Evolutionary conservation across 2,113 vertebrate genomes (phyloP).

Genomic region (Crotalus horridus): DNA sequence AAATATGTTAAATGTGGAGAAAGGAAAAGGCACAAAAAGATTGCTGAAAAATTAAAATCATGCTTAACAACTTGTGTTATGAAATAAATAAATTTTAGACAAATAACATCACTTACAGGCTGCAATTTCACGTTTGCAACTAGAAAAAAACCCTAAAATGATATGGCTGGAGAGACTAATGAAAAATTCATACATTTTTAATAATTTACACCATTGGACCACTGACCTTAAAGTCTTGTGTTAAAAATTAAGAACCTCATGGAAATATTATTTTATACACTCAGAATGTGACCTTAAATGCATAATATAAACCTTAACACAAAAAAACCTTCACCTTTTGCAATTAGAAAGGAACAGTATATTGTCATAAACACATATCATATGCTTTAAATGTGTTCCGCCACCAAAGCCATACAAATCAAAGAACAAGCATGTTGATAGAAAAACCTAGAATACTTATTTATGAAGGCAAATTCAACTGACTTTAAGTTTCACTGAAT

Average conservation of each 20-base stretch:
- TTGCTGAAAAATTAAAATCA: neutral
- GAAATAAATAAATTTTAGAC: constrained; percentile 28
- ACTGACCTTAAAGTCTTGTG: constrained; percentile 64
- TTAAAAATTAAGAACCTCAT: constrained; percentile 64
- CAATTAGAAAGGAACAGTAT: constrained; percentile 33
- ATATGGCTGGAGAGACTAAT: constrained; percentile 41
- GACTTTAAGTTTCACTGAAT: constrained; percentile 39
- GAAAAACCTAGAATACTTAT: constrained; percentile 11
- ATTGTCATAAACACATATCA: constrained; percentile 1
- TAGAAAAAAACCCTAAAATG: constrained; percentile 33
- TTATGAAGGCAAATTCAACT: neutral
- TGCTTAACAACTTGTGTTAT: neutral
- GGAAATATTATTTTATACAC: constrained; percentile 47
- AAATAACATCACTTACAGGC: neutral
- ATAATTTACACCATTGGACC: constrained; percentile 52
- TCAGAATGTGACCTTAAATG: constrained; percentile 39
- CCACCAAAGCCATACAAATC: constrained; percentile 15
- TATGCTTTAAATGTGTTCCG: neutral
- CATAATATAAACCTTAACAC: constrained; percentile 19
- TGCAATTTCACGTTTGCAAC: constrained; percentile 24
- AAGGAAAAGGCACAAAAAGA: neutral
- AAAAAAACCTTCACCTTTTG: constrained; percentile 35
- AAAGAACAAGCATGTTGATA: neutral
- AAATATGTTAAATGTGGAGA: neutral
- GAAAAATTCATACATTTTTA: constrained; percentile 62